Evolutionary conservation across 2,113 vertebrate species (phyloP).

Genomic region (Gallinago media): DNA sequence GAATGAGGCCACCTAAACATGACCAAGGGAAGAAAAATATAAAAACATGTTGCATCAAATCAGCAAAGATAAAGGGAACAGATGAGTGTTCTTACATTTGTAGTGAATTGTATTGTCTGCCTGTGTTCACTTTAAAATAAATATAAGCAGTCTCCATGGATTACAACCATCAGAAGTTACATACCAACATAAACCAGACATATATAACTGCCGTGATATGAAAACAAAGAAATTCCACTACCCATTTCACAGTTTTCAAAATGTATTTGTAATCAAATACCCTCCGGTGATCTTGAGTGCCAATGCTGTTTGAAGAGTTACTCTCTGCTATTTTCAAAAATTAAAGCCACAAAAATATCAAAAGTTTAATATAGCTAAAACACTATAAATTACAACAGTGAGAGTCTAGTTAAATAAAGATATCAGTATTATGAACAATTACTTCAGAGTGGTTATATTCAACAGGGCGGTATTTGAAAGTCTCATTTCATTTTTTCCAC

Average conservation of each 20-base stretch:
- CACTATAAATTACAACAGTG: not conserved
- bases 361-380: not conserved
- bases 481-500: not conserved
- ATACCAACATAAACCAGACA: not conserved
- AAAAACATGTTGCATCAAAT: not conserved
- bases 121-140: not conserved
- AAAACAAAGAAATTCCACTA: not conserved
- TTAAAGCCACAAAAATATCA: not conserved
- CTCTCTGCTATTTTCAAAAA: not conserved
- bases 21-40: not conserved
- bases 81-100: not conserved
- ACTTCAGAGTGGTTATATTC: not conserved
- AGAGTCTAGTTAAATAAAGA: not conserved
- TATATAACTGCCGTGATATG: not conserved
- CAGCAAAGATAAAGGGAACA: not conserved
- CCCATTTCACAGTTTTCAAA: not conserved
- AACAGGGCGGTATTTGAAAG: not conserved
- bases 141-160: not conserved
- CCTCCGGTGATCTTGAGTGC: not conserved
- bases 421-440: not conserved
- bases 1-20: slow-evolving; percentile 88
- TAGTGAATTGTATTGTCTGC: not conserved
- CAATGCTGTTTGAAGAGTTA: not conserved
- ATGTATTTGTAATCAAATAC: not conserved
- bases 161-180: not conserved